Evolutionary conservation across 2,113 vertebrate species (phyloP).

Genomic region (Chaetodon auriga): DNA sequence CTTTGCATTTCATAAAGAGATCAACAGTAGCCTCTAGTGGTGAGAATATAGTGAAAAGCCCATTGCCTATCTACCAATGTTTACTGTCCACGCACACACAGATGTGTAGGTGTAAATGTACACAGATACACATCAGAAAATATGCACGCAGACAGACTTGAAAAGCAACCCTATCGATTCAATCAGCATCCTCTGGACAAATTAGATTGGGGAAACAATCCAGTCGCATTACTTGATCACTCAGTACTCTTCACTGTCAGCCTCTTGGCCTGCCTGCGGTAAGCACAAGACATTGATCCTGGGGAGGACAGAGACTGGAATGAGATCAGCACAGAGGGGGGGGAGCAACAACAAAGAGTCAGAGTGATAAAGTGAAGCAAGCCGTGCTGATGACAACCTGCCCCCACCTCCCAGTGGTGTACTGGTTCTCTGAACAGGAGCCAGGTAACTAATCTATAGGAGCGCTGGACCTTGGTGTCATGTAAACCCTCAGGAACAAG

Average conservation of each 20-base stretch:
- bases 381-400: slow-evolving; percentile 64
- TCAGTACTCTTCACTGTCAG: slow-evolving; percentile 41
- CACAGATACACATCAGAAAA: slow-evolving; percentile 5
- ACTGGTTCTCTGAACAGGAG: slow-evolving; percentile 40
- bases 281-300: slow-evolving; percentile 63
- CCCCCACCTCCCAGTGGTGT: slow-evolving; percentile 56
- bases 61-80: background rate
- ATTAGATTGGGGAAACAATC: slow-evolving; percentile 65
- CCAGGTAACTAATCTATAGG: background rate
- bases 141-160: slow-evolving; percentile 20
- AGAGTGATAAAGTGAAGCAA: slow-evolving; percentile 68
- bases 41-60: slow-evolving; percentile 24
- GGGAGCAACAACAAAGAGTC: slow-evolving; percentile 60
- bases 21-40: slow-evolving; percentile 82
- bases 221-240: slow-evolving; percentile 58
- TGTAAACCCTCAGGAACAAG: slow-evolving; percentile 39
- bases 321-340: slow-evolving; percentile 48
- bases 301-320: slow-evolving; percentile 37
- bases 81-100: slow-evolving; percentile 22
- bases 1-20: slow-evolving; percentile 64
- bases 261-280: slow-evolving; percentile 41
- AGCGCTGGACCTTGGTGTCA: slow-evolving; percentile 35
- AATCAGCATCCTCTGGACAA: slow-evolving; percentile 48
- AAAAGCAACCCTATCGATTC: slow-evolving; percentile 47
- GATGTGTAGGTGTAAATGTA: background rate